phyloP scores from a whole-genome alignment of 2,888 invertebrate genomes.

The Microctonus aethiopoides region DNA sequence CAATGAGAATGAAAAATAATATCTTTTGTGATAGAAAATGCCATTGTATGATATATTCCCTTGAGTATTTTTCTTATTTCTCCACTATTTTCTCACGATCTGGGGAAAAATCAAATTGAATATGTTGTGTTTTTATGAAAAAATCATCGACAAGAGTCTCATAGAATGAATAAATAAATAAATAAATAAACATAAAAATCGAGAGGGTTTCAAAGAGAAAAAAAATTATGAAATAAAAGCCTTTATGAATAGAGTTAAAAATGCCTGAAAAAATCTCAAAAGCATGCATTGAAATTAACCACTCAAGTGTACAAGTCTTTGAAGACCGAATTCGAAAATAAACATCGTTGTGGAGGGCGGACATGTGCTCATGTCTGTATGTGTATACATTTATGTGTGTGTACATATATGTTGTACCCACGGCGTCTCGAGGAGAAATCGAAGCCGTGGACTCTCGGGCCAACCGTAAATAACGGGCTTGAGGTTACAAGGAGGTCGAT shows the following conservation, averaged over 20 bases:
- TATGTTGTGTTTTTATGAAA: not conserved
- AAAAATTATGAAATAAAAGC: too few relatives aligned
- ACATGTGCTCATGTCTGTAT: not conserved
- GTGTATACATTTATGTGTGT: not conserved
- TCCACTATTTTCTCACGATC: not conserved
- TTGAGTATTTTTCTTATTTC: not conserved
- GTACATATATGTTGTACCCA: not conserved
- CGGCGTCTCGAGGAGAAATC: constrained; percentile 15
- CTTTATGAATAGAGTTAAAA: not conserved
- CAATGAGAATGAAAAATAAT: not conserved
- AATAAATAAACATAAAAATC: too few relatives aligned
- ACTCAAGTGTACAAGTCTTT: not conserved
- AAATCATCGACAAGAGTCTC: not conserved
- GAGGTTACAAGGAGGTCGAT: constrained; percentile 37
- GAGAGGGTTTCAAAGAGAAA: too few relatives aligned
- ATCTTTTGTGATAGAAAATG: not conserved
- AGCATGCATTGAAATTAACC: not conserved
- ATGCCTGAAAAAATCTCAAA: not conserved
- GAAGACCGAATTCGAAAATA: constrained; percentile 9
- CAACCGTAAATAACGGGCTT: constrained; percentile 35
- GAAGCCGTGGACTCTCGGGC: constrained; percentile 17
- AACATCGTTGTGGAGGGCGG: not conserved
- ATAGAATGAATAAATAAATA: too few relatives aligned
- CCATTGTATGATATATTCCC: not conserved
- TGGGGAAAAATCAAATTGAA: not conserved